Conservation (phyloP, 2,113 vertebrate species). For the Mirza zaza region DNA sequence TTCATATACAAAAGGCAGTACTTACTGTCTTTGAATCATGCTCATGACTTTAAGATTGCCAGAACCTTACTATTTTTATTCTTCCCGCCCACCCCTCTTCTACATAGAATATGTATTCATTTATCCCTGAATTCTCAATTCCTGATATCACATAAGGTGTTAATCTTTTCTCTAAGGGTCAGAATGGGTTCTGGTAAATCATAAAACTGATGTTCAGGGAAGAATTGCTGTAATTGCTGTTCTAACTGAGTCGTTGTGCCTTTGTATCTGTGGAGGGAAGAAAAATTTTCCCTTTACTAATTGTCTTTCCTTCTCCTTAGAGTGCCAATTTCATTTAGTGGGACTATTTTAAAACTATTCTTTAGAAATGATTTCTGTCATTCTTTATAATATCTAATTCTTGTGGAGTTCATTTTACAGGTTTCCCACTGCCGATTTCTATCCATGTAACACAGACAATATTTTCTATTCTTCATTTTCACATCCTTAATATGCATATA, state of each 20-base stretch:
- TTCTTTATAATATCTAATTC: constrained; percentile 64
- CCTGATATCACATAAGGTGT: constrained; percentile 32
- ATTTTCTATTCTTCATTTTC: constrained; percentile 46
- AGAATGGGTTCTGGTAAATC: constrained; percentile 62
- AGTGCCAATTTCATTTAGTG: constrained; percentile 60
- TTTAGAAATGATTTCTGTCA: constrained; percentile 66
- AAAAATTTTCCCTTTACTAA: constrained; percentile 53
- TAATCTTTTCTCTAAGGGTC: constrained; percentile 57
- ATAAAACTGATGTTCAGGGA: constrained; percentile 69
- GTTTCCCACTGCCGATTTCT: neutral
- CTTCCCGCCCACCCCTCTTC: neutral
- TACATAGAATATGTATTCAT: neutral
- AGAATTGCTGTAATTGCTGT: constrained; percentile 55
- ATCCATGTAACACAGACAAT: constrained; percentile 52
- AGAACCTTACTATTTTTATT: constrained; percentile 26
- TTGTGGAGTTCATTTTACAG: constrained; percentile 56
- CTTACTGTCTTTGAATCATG: neutral
- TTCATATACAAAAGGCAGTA: constrained; percentile 1
- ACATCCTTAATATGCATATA: constrained; percentile 6
- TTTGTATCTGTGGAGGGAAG: constrained; percentile 39
- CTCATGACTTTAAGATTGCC: neutral
- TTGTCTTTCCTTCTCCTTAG: constrained; percentile 53
- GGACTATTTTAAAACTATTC: constrained; percentile 63
- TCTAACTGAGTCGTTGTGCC: constrained; percentile 63
- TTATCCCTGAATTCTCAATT: constrained; percentile 40